These are phyloP conservation scores for Vidua chalybeata DNA, from an alignment of 2,113 vertebrate genomes.

Conservation along the genomic window DNA sequence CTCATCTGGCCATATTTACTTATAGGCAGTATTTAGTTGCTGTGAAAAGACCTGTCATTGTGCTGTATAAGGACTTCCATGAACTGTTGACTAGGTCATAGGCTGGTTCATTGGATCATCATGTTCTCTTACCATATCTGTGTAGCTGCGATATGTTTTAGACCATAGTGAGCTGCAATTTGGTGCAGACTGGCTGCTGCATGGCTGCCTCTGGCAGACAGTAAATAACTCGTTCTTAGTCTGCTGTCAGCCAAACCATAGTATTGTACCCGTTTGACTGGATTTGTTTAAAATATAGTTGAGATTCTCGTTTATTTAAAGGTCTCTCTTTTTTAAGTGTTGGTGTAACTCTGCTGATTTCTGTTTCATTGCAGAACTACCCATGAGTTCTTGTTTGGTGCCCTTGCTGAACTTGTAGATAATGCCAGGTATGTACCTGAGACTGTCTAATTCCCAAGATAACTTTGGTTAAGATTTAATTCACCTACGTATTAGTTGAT, in stretches of 20 bases:
- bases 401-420: conserved; percentile 96
- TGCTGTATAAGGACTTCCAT: neutral
- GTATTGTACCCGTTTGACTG: neutral
- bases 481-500: neutral
- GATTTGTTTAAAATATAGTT: neutral
- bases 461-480: neutral
- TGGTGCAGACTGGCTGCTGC: neutral
- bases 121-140: neutral
- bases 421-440: conserved; percentile 90
- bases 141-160: rapidly evolving
- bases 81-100: neutral
- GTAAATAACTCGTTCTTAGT: neutral
- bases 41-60: neutral
- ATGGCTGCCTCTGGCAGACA: neutral
- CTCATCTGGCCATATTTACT: neutral
- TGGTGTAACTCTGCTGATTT: conserved; percentile 28
- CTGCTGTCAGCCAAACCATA: rapidly evolving
- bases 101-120: neutral
- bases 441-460: neutral
- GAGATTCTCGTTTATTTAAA: neutral
- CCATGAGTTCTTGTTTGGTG: conserved; percentile 98
- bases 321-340: neutral
- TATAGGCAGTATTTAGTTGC: neutral
- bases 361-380: conserved; percentile 86
- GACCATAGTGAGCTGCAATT: neutral